Conservation (phyloP, 2,797 vertebrate genomes). For the Vireo griseus region DNA sequence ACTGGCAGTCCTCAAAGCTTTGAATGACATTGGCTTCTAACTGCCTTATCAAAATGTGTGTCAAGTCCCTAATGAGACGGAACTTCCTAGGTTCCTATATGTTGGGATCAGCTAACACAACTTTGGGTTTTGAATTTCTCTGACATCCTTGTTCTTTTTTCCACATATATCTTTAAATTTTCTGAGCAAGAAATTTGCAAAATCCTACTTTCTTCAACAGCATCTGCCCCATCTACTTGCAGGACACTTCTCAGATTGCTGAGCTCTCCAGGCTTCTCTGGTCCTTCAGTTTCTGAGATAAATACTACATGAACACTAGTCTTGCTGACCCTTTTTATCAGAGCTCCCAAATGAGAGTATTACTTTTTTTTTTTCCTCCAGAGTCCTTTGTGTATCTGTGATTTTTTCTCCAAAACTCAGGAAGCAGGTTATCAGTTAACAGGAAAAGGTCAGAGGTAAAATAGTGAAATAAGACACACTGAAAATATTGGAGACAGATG, state of each 20-base stretch:
- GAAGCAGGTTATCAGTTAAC: not conserved
- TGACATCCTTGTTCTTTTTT: not conserved
- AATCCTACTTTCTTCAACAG: not conserved
- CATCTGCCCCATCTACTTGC: not conserved
- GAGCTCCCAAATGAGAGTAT: not conserved
- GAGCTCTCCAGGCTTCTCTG: not conserved
- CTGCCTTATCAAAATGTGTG: not conserved
- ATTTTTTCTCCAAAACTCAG: not conserved
- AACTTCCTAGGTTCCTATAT: not conserved
- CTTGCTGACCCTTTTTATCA: not conserved
- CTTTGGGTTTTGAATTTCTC: not conserved
- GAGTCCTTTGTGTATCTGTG: not conserved
- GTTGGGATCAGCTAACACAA: not conserved
- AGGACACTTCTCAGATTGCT: not conserved
- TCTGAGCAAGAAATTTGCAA: not conserved
- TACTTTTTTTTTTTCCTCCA: not conserved
- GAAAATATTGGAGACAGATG: not conserved
- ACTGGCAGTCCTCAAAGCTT: not conserved
- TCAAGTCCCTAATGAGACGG: not conserved
- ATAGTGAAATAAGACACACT: not conserved
- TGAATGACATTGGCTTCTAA: not conserved
- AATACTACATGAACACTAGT: not conserved
- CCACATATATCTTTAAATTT: not conserved
- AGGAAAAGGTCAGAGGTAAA: not conserved
- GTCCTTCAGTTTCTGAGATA: not conserved